Percentiles rank a stretch among this genome's conserved stretches.
These are phyloP conservation scores for Metalampra italica DNA, from an alignment of 2,888 invertebrate species.

Conservation along the genomic window DNA sequence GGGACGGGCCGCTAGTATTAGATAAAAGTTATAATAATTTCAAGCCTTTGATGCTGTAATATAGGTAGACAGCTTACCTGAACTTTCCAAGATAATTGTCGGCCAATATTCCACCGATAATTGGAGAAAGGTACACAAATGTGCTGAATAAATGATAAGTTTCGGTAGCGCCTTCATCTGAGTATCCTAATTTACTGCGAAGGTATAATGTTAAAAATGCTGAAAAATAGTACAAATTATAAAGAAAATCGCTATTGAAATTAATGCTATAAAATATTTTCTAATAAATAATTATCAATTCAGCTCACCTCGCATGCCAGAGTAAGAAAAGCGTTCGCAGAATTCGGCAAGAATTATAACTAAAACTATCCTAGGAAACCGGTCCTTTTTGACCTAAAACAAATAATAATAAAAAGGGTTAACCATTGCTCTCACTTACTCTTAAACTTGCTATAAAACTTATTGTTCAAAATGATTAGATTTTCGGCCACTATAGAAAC, in stretches of 20 bases:
- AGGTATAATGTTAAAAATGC: conserved; percentile 88
- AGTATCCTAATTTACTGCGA: conserved; percentile 80
- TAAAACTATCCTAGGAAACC: conserved; percentile 89
- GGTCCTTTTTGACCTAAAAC: conserved; percentile 44
- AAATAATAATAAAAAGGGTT: too few relatives aligned
- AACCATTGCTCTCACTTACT: too few relatives aligned
- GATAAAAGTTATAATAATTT: too few relatives aligned
- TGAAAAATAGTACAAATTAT: conserved; percentile 45
- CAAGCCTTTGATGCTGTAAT: too few relatives aligned
- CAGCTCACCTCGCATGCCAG: conserved; percentile 92
- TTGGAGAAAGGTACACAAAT: conserved; percentile 86
- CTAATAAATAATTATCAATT: too few relatives aligned
- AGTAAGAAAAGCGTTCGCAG: conserved; percentile 96
- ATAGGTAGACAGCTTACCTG: too few relatives aligned
- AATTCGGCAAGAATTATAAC: conserved; percentile 96
- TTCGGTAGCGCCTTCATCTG: conserved; percentile 82
- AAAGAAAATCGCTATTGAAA: background rate
- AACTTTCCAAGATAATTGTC: conserved; percentile 90
- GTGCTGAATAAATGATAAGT: conserved; percentile 86
- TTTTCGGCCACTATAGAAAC: too few relatives aligned
- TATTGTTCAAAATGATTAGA: too few relatives aligned
- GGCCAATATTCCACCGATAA: conserved; percentile 88
- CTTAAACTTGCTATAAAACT: too few relatives aligned
- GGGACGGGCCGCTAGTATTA: too few relatives aligned
- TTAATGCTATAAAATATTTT: too few relatives aligned